phyloP scores from a whole-genome alignment of 1,140 invertebrate species.

The Drosophila oshimai region DNA sequence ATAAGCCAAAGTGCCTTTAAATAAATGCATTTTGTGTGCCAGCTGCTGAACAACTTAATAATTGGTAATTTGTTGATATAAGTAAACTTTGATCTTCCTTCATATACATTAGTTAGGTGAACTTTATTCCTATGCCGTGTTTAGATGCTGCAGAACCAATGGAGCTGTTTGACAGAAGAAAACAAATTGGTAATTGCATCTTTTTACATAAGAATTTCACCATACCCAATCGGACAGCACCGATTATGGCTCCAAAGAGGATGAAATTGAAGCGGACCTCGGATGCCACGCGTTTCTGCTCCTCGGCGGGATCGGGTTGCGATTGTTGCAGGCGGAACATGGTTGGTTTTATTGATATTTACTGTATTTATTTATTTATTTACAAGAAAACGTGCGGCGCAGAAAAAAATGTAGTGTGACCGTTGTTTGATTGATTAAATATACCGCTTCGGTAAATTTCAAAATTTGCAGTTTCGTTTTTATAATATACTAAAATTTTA shows the following conservation, averaged over 20 bases:
- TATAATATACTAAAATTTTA: background rate
- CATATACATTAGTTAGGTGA: background rate
- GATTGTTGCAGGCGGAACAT: conserved; percentile 80
- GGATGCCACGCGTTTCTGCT: conserved; percentile 63
- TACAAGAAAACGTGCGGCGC: conserved; percentile 16
- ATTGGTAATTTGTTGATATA: conserved; percentile 6
- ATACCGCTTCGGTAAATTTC: background rate
- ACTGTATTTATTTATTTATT: conserved; percentile 16
- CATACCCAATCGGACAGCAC: conserved; percentile 66
- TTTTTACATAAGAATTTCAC: conserved; percentile 52
- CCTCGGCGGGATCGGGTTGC: conserved; percentile 79
- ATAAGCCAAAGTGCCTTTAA: conserved; percentile 22
- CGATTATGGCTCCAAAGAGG: conserved; percentile 57
- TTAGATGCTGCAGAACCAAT: conserved; percentile 54
- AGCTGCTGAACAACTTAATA: background rate
- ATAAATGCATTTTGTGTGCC: conserved; percentile 56
- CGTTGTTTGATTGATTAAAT: background rate
- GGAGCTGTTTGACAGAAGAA: conserved; percentile 38
- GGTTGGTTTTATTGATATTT: background rate
- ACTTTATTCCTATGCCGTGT: conserved; percentile 34
- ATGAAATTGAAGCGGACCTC: conserved; percentile 73
- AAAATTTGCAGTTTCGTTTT: no score
- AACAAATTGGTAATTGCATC: background rate
- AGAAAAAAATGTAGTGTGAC: background rate
- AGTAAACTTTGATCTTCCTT: background rate